These are phyloP conservation scores for Drosophila nigricruria DNA, from an alignment of 2,888 invertebrate species.

Conservation along the genomic window DNA sequence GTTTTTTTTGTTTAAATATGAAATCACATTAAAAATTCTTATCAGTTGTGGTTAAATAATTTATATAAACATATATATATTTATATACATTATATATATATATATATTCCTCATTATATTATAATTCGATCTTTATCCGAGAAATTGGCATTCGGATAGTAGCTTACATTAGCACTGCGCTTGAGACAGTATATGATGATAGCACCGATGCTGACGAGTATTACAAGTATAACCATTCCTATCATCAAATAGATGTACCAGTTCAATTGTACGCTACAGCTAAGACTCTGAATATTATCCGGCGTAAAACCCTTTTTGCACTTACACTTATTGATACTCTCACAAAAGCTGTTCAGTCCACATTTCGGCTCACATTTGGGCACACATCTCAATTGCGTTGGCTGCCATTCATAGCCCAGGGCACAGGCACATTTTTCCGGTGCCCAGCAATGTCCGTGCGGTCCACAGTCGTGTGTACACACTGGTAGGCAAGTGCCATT, in stretches of 20 bases:
- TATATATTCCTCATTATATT: no score
- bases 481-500: background rate
- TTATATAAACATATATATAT: no score
- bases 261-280: background rate
- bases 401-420: conserved; percentile 3
- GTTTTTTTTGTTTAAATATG: no score
- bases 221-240: background rate
- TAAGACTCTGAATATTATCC: background rate
- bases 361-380: conserved; percentile 13
- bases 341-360: conserved; percentile 27
- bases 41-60: no score
- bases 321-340: conserved; percentile 2
- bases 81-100: no score
- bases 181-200: background rate
- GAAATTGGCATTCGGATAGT: conserved; percentile 29
- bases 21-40: no score
- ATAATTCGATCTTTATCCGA: conserved; percentile 1
- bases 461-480: conserved; percentile 1
- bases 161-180: background rate
- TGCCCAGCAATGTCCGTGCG: background rate
- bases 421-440: background rate
- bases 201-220: background rate
- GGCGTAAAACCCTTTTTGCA: background rate
- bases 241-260: conserved; percentile 32
- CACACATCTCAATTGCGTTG: background rate